Evolutionary conservation across 1,140 invertebrate species (phyloP), one percentile per base, ranked within the genome.

Genomic region (Hylaeus volcanicus): DNA sequence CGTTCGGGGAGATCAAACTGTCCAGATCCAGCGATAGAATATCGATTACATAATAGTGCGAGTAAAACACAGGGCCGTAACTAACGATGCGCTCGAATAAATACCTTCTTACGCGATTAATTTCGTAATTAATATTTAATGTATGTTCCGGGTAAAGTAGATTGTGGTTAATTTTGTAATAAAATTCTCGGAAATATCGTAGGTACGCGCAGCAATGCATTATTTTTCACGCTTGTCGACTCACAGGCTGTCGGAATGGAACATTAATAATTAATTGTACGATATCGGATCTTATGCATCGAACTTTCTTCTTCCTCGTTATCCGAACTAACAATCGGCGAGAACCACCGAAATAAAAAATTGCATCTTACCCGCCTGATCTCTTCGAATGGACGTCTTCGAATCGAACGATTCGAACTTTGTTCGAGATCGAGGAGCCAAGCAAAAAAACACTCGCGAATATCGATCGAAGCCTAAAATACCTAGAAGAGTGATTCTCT

Each of bases 91-190:
- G 0, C n/a, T 14, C 8, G 5, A 9, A 61, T 60, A 11, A 60
- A 70, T 15, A 71, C 11, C 8, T 60, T 72, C 12, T 11, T 12
- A 58, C 64, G 43, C 26, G n/a, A 60, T 58, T 77, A 69, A 45
- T n/a, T 5, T 12, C 6, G 41, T 6, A 12, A 53, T 60, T 15
- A 56, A 55, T 53, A 64, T 63, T 65, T 26, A 65, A 61, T 55
- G 58, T 45, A 56, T 2, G 6, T 48, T 73, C 43, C 5, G 12
- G 5, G 39, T 14, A 37, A 26, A 1, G 5, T 26, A 43, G 14
- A 8, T 6, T 3, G 0, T 0, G 2, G 15, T 1, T 5, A 26
- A 8, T 75, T 75, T 37, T 14, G 4, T 37, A 56, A 66, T 56
- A 0, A 3, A 9, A 53, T 15, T 8, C 5, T 73, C 5, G 11